These are phyloP conservation scores for Neodontobutis hainanensis DNA, from an alignment of 2,113 vertebrate genomes.

Conservation along the genomic window DNA sequence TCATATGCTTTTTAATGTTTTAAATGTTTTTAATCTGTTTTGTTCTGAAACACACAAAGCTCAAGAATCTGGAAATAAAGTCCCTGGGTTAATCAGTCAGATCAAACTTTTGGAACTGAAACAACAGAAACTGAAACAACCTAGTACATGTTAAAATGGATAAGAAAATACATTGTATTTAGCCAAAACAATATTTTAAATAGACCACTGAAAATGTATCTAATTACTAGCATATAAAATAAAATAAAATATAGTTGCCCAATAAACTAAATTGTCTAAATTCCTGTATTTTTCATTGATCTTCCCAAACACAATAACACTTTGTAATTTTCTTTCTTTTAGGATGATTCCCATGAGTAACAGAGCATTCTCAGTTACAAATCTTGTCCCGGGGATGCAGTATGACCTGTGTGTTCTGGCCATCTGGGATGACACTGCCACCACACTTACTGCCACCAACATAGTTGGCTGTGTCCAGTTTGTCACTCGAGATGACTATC, in stretches of 20 bases:
- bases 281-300: slow-evolving; percentile 23
- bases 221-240: slow-evolving; percentile 66
- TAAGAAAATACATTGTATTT: slow-evolving; percentile 34
- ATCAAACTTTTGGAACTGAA: slow-evolving; percentile 33
- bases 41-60: no score
- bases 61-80: slow-evolving; percentile 19
- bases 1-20: no score
- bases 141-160: no score
- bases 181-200: slow-evolving; percentile 46
- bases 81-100: slow-evolving; percentile 15
- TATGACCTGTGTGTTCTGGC: slow-evolving; percentile 97
- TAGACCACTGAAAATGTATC: slow-evolving; percentile 32
- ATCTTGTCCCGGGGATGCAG: slow-evolving; percentile 92
- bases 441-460: slow-evolving; percentile 94
- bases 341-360: slow-evolving; percentile 94
- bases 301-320: slow-evolving; percentile 8
- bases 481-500: slow-evolving; percentile 90
- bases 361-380: slow-evolving; percentile 93
- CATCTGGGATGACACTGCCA: slow-evolving; percentile 95
- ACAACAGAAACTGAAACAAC: no score
- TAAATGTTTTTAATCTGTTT: no score
- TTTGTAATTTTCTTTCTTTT: slow-evolving; percentile 33
- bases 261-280: slow-evolving; percentile 50
- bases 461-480: slow-evolving; percentile 95
- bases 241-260: slow-evolving; percentile 19